Evolutionary conservation across 2,888 invertebrate species (phyloP).

Genomic region (Oscheius sp.): DNA sequence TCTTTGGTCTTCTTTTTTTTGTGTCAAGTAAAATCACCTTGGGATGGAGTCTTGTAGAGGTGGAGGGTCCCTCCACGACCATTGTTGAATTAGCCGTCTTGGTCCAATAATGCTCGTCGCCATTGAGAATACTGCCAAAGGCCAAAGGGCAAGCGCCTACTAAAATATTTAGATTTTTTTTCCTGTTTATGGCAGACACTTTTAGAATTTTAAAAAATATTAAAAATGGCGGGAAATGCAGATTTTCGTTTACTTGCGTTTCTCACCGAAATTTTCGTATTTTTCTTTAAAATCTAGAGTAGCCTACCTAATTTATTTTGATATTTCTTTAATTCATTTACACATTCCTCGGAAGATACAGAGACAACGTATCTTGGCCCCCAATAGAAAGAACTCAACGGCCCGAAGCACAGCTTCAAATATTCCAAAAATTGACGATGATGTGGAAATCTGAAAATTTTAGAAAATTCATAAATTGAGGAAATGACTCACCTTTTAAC

Average conservation of each 20-base stretch:
- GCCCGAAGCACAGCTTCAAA: slow-evolving; percentile 38
- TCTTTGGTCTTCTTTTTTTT: background rate
- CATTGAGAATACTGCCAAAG: slow-evolving; percentile 37
- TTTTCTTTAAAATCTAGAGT: background rate
- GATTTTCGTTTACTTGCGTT: no score
- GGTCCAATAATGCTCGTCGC: slow-evolving; percentile 39
- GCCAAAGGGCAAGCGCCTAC: slow-evolving; percentile 42
- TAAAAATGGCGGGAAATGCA: background rate
- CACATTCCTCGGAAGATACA: slow-evolving; percentile 31
- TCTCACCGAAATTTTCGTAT: background rate
- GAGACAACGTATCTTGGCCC: slow-evolving; percentile 48
- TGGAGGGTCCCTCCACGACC: slow-evolving; percentile 9
- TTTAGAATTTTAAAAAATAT: background rate
- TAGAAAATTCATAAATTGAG: no score
- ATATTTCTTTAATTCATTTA: slow-evolving; percentile 32
- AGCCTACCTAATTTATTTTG: slow-evolving; percentile 22
- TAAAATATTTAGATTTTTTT: slow-evolving; percentile 20
- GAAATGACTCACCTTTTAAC: slow-evolving; percentile 41
- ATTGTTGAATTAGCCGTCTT: slow-evolving; percentile 20
- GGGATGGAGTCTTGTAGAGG: background rate
- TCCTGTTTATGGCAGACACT: no score
- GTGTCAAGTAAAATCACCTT: background rate
- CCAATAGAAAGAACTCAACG: slow-evolving; percentile 54
- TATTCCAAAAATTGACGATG: slow-evolving; percentile 44
- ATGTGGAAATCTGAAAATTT: slow-evolving; percentile 5